Conservation (phyloP, 2,888 invertebrate genomes). For the Pandemis corylana region DNA sequence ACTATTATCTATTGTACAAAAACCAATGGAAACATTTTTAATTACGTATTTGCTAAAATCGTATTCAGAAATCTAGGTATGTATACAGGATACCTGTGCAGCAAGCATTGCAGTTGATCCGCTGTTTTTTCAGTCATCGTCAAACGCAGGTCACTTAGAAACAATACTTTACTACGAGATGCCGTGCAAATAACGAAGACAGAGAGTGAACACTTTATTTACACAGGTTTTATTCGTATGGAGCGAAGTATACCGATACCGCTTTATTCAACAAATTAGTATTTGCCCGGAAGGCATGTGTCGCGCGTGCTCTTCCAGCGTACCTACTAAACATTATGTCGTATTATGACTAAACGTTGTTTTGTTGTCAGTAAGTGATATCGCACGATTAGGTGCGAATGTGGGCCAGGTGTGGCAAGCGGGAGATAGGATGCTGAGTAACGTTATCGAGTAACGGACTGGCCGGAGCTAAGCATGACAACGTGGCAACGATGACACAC, state of each 20-base stretch:
- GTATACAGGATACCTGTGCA: constrained; percentile 57
- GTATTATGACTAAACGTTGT: constrained; percentile 64
- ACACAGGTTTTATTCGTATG: constrained; percentile 39
- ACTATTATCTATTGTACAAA: constrained; percentile 18
- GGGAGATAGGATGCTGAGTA: constrained; percentile 56
- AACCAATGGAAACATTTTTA: constrained; percentile 18
- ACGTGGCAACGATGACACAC: constrained; percentile 22
- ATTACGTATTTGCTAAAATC: constrained; percentile 53
- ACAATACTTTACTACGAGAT: constrained; percentile 13
- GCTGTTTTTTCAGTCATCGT: constrained; percentile 60
- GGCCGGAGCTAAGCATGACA: background rate
- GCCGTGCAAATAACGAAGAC: constrained; percentile 20
- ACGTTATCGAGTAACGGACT: constrained; percentile 47
- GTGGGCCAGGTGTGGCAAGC: constrained; percentile 75
- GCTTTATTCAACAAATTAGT: constrained; percentile 43
- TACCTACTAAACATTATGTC: constrained; percentile 52
- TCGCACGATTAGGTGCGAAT: constrained; percentile 64
- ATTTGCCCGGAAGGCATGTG: constrained; percentile 46
- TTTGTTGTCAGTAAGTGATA: constrained; percentile 63
- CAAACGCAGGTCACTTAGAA: constrained; percentile 44
- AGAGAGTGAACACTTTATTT: constrained; percentile 46
- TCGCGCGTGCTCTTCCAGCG: constrained; percentile 50
- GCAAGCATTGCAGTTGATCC: constrained; percentile 60
- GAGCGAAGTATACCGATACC: constrained; percentile 7
- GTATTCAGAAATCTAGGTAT: background rate